Conservation (phyloP, 2,888 invertebrate genomes). For the Cheilosia urbana region DNA sequence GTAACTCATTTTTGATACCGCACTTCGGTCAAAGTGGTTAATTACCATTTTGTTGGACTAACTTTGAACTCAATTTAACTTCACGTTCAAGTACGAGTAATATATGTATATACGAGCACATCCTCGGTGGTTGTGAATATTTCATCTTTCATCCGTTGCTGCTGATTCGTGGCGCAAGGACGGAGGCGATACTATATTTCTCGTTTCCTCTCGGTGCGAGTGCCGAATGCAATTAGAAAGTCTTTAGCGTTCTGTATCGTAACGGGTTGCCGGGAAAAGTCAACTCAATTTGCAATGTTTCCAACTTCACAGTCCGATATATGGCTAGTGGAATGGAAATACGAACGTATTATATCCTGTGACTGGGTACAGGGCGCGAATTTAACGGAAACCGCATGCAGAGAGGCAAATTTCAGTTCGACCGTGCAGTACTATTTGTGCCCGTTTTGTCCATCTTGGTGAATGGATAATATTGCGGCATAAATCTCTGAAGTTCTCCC, state of each 20-base stretch:
- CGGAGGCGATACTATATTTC: background rate
- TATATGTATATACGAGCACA: background rate
- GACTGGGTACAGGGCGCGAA: conserved; percentile 7
- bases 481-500: conserved; percentile 54
- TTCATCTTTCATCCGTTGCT: background rate
- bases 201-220: background rate
- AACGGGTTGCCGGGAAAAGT: conserved; percentile 31
- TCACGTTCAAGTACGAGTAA: conserved; percentile 23
- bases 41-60: conserved; percentile 65
- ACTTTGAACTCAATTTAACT: conserved; percentile 67
- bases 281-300: conserved; percentile 67
- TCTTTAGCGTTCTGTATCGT: conserved; percentile 43
- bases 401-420: conserved; percentile 16
- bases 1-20: conserved; percentile 22
- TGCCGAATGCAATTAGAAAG: conserved; percentile 60
- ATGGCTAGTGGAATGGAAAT: background rate
- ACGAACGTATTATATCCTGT: conserved; percentile 13
- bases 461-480: conserved; percentile 54
- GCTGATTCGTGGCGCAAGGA: background rate
- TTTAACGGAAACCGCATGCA: conserved; percentile 48
- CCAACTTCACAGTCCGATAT: conserved; percentile 19
- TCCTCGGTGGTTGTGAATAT: conserved; percentile 15
- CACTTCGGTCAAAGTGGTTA: conserved; percentile 60
- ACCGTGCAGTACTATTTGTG: background rate
- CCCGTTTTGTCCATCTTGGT: background rate